phyloP scores from a whole-genome alignment of 2,113 vertebrate genomes.

The Prunella himalayana region DNA sequence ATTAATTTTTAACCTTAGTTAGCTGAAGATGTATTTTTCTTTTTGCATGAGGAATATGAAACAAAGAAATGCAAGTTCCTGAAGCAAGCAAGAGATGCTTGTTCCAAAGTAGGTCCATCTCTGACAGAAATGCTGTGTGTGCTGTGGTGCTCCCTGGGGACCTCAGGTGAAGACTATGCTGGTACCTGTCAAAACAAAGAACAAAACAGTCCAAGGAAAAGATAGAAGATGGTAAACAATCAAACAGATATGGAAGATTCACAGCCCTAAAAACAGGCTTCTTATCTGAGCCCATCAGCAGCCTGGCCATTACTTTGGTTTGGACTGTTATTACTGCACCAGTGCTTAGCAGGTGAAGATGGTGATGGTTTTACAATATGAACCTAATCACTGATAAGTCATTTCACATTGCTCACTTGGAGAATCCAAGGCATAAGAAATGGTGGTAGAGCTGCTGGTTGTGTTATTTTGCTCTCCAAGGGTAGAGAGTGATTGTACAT shows the following conservation, averaged over 20 bases:
- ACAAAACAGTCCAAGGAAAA: background rate
- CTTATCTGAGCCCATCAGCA: background rate
- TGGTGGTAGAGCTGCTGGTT: background rate
- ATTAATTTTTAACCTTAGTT: background rate
- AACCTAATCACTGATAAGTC: background rate
- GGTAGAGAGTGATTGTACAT: background rate
- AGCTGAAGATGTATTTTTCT: background rate
- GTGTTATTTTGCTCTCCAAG: background rate
- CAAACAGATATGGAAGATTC: background rate
- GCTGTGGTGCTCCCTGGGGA: background rate
- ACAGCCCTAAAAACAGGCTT: background rate
- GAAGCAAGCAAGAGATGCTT: background rate
- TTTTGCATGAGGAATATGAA: background rate
- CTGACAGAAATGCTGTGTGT: background rate
- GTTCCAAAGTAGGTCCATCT: background rate
- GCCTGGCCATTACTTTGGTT: background rate
- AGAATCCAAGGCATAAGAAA: background rate
- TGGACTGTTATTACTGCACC: background rate
- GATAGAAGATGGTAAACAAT: background rate
- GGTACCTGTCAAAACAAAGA: background rate
- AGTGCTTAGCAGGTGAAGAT: background rate
- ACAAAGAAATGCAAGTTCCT: background rate
- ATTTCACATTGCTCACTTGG: background rate
- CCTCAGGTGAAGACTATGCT: background rate
- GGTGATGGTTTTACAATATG: background rate